Evolutionary conservation across 1,140 invertebrate genomes (phyloP).

Genomic region (Aradophagus sp.): DNA sequence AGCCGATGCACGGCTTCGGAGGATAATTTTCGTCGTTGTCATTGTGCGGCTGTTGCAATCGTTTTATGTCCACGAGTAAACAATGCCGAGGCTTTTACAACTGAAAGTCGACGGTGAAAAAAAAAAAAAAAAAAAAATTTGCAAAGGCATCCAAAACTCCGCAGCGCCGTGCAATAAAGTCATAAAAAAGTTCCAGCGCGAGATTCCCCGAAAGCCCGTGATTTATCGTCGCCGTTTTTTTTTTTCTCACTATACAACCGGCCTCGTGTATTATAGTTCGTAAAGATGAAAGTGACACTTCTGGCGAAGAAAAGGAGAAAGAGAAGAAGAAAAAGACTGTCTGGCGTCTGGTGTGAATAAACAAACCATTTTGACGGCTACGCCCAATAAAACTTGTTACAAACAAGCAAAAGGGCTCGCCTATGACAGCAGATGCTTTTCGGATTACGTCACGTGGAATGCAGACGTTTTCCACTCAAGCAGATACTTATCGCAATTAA

Average conservation of each 20-base stretch:
- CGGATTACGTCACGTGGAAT: too few species aligned
- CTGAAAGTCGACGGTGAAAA: slow-evolving; percentile 31
- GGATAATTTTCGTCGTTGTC: slow-evolving; percentile 45
- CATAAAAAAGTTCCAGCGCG: slow-evolving; percentile 8
- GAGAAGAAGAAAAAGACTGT: too few species aligned
- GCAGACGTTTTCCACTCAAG: background rate
- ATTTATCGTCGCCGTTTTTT: slow-evolving; percentile 23
- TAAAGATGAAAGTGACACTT: slow-evolving; percentile 29
- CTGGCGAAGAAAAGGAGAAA: too few species aligned
- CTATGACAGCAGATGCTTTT: too few species aligned
- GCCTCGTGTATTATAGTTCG: slow-evolving; percentile 12
- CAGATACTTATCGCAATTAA: slow-evolving; percentile 23
- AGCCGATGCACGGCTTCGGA: slow-evolving; percentile 13
- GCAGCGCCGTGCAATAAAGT: slow-evolving; percentile 11
- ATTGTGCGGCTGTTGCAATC: slow-evolving; percentile 40
- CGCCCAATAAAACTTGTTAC: too few species aligned
- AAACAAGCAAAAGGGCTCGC: too few species aligned
- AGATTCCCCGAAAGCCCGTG: slow-evolving; percentile 2
- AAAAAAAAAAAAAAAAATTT: too few species aligned
- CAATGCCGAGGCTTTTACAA: slow-evolving; percentile 29
- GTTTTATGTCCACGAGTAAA: slow-evolving; percentile 27
- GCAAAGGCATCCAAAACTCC: slow-evolving; percentile 24
- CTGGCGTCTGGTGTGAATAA: too few species aligned
- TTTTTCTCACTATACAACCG: slow-evolving; percentile 7
- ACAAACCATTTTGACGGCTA: too few species aligned